phyloP scores from a whole-genome alignment of 2,888 invertebrate species.

The Octonoba sinensis region DNA sequence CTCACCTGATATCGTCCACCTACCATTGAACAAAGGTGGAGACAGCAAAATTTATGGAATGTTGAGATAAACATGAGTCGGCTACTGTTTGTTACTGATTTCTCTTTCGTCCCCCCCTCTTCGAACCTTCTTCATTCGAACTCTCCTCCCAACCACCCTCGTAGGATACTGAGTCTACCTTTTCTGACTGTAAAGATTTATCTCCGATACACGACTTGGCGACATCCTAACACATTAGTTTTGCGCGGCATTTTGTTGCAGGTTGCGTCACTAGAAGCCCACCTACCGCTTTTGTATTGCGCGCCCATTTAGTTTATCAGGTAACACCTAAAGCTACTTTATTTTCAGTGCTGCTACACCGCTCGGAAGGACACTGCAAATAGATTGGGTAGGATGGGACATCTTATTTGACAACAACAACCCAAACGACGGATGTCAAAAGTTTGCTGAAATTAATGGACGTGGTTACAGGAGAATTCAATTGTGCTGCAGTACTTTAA shows the following conservation, averaged over 20 bases:
- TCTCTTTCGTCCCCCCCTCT: slow-evolving; percentile 22
- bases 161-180: slow-evolving; percentile 12
- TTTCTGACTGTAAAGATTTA: slow-evolving; percentile 35
- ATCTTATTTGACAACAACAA: slow-evolving; percentile 33
- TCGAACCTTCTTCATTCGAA: slow-evolving; percentile 8
- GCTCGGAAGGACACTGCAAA: slow-evolving; percentile 19
- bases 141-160: slow-evolving; percentile 14
- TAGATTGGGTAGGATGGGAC: slow-evolving; percentile 30
- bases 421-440: neutral
- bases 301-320: slow-evolving; percentile 53
- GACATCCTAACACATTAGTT: slow-evolving; percentile 41
- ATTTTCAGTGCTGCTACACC: slow-evolving; percentile 18
- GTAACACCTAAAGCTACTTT: slow-evolving; percentile 47
- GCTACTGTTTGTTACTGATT: slow-evolving; percentile 55
- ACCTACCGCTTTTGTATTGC: slow-evolving; percentile 26
- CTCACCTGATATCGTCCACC: slow-evolving; percentile 26
- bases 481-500: neutral
- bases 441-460: neutral
- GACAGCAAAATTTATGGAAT: slow-evolving; percentile 59
- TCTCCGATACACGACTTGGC: slow-evolving; percentile 29
- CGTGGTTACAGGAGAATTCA: slow-evolving; percentile 1
- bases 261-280: slow-evolving; percentile 22
- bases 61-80: slow-evolving; percentile 56
- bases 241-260: slow-evolving; percentile 29
- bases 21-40: slow-evolving; percentile 34